phyloP scores from a whole-genome alignment of 1,140 invertebrate species.

The Periplaneta americana region DNA sequence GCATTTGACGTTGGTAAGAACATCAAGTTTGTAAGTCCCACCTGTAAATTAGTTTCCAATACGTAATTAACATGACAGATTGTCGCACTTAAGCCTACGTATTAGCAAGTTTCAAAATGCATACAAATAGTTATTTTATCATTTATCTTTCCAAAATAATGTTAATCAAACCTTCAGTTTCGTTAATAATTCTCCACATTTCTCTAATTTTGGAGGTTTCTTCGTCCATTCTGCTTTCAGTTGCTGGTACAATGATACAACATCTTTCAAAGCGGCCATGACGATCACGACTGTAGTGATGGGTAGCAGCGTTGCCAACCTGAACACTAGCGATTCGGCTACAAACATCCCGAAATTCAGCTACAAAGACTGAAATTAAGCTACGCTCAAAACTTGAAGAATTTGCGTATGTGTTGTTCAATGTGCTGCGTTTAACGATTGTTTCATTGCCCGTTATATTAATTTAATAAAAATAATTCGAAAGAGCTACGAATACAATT shows the following conservation, averaged over 20 bases:
- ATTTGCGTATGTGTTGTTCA: too few relatives aligned
- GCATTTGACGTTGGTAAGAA: conserved; percentile 83
- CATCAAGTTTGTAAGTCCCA: conserved; percentile 75
- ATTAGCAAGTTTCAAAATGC: background rate
- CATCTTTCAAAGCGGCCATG: conserved; percentile 59
- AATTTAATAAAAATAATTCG: too few relatives aligned
- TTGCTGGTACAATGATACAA: conserved; percentile 61
- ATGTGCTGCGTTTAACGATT: too few relatives aligned
- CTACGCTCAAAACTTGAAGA: too few relatives aligned
- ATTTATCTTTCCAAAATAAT: conserved; percentile 22
- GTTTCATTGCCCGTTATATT: too few relatives aligned
- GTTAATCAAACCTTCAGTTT: conserved; percentile 59
- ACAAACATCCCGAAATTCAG: too few relatives aligned
- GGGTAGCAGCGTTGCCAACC: too few relatives aligned
- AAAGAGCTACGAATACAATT: too few relatives aligned
- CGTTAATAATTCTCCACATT: conserved; percentile 64
- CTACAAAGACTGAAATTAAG: too few relatives aligned
- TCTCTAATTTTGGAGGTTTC: conserved; percentile 58
- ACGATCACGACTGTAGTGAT: too few relatives aligned
- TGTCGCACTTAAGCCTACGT: background rate
- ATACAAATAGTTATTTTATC: conserved; percentile 12
- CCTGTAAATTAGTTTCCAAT: conserved; percentile 45
- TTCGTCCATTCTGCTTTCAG: conserved; percentile 68
- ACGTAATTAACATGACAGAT: background rate
- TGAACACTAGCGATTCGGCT: too few relatives aligned